Percentiles rank a stretch among this genome's conserved stretches.
Evolutionary conservation across 2,888 invertebrate genomes (phyloP).

Genomic region (Marasmarcha lunaedactyla): DNA sequence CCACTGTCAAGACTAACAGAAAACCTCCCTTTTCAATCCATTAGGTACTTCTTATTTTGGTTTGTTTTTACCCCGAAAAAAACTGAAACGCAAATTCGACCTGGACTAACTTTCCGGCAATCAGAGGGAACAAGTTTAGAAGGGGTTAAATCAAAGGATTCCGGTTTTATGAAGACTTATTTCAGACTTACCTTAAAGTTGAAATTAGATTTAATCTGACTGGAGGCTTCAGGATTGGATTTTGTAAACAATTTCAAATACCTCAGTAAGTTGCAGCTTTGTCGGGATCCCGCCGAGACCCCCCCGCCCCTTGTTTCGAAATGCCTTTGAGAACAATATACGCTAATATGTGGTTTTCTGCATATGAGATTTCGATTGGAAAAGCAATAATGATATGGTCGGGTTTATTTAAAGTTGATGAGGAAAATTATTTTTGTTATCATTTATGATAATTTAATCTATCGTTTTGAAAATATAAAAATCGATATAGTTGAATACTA

Average conservation of each 20-base stretch:
- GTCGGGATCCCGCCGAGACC: slow-evolving; percentile 66
- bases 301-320: slow-evolving; percentile 58
- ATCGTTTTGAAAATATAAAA: too few species aligned
- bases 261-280: slow-evolving; percentile 67
- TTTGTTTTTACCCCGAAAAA: slow-evolving; percentile 50
- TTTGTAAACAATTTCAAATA: slow-evolving; percentile 70
- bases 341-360: slow-evolving; percentile 54
- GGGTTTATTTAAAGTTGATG: too few species aligned
- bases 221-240: slow-evolving; percentile 69
- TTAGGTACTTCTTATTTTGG: slow-evolving; percentile 62
- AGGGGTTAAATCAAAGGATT: slow-evolving; percentile 70
- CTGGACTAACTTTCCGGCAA: slow-evolving; percentile 60
- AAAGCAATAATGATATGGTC: not conserved
- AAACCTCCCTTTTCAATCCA: slow-evolving; percentile 36
- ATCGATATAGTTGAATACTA: too few species aligned
- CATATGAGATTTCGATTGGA: slow-evolving; percentile 30
- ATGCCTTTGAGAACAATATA: slow-evolving; percentile 64
- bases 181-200: slow-evolving; percentile 69
- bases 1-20: slow-evolving; percentile 9
- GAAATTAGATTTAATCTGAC: slow-evolving; percentile 71
- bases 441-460: too few species aligned
- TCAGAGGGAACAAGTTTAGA: slow-evolving; percentile 58
- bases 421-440: too few species aligned
- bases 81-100: slow-evolving; percentile 18
- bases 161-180: slow-evolving; percentile 70